Conservation (phyloP, 1,140 invertebrate genomes). For the Heliconius himera region DNA sequence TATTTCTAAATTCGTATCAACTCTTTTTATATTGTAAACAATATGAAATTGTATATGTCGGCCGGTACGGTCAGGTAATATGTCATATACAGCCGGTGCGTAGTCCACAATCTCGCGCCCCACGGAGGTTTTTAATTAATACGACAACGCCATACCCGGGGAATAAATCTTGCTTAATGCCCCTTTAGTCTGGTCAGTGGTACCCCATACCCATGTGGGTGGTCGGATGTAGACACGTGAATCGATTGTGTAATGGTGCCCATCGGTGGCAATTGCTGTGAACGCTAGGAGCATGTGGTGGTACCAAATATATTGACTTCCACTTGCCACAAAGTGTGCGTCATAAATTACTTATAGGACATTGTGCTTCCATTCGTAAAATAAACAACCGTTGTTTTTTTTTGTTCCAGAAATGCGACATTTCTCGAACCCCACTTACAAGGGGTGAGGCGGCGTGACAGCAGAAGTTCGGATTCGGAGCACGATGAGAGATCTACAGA, state of each 20-base stretch:
- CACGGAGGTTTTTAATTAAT: slow-evolving; percentile 74
- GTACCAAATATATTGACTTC: slow-evolving; percentile 31
- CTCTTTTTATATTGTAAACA: not conserved
- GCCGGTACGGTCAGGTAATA: slow-evolving; percentile 5
- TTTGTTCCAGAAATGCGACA: slow-evolving; percentile 79
- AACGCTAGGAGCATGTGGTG: slow-evolving; percentile 33
- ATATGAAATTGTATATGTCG: not conserved
- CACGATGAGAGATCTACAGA: slow-evolving; percentile 80
- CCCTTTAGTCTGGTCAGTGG: slow-evolving; percentile 66
- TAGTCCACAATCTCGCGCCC: slow-evolving; percentile 42
- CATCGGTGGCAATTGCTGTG: slow-evolving; percentile 33
- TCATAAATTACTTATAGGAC: slow-evolving; percentile 17
- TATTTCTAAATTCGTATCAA: no score
- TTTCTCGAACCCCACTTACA: slow-evolving; percentile 80
- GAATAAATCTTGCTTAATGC: slow-evolving; percentile 79
- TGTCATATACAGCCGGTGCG: slow-evolving; percentile 26
- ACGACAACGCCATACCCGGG: slow-evolving; percentile 49
- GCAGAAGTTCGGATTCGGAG: slow-evolving; percentile 75
- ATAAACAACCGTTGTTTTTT: slow-evolving; percentile 12
- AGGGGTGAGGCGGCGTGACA: slow-evolving; percentile 73
- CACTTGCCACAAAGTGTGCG: not conserved
- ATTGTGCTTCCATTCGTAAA: not conserved
- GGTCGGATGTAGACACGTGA: slow-evolving; percentile 39
- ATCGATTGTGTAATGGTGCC: slow-evolving; percentile 43
- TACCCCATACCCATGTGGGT: slow-evolving; percentile 53